Evolutionary conservation across 2,888 invertebrate genomes (phyloP).

Genomic region (Campoplex capitator): DNA sequence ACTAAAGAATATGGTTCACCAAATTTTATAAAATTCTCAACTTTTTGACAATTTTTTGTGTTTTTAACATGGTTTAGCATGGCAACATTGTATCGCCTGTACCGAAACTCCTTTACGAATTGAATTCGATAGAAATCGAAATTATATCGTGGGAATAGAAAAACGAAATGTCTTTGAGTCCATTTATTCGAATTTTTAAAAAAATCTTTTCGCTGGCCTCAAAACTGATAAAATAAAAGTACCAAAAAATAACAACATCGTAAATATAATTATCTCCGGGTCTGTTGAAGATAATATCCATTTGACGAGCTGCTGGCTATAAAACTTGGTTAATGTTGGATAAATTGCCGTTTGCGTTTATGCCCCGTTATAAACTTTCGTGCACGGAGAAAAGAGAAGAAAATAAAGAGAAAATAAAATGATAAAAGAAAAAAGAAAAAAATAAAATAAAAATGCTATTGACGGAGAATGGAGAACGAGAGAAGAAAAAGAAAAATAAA

Average conservation of each 20-base stretch:
- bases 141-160: background rate
- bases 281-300: background rate
- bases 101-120: background rate
- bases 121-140: background rate
- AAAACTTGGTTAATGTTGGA: constrained; percentile 3
- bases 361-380: constrained; percentile 24
- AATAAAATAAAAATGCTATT: background rate
- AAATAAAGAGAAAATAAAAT: background rate
- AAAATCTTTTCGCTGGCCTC: background rate
- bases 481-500: background rate
- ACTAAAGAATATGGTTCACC: no score
- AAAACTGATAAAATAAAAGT: background rate
- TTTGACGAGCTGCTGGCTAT: background rate
- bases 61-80: no score
- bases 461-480: background rate
- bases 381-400: background rate
- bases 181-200: background rate
- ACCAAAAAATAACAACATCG: background rate
- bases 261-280: background rate
- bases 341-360: constrained; percentile 1
- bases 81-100: no score
- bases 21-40: no score
- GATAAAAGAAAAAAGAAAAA: background rate
- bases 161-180: background rate
- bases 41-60: no score